Evolutionary conservation across 2,888 invertebrate genomes (phyloP).

Genomic region (Heteromurus nitidus): DNA sequence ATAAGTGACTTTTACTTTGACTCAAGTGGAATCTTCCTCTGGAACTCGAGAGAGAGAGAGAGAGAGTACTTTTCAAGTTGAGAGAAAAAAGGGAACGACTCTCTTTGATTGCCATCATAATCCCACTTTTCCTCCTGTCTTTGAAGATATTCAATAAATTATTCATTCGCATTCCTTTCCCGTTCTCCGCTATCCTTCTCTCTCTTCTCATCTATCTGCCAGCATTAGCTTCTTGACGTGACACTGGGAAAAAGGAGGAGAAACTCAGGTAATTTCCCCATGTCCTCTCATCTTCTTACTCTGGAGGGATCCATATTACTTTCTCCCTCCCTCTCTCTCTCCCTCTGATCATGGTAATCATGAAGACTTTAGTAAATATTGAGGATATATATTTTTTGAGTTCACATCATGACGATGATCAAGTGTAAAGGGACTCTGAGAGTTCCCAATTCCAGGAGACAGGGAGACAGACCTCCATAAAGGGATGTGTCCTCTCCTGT

Average conservation of each 20-base stretch:
- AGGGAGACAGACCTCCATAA: no score
- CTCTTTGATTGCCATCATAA: conserved; percentile 7
- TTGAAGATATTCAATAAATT: background rate
- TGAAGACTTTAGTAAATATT: background rate
- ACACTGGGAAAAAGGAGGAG: no score
- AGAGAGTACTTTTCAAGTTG: background rate
- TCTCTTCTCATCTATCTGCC: no score
- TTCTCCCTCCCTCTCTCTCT: background rate
- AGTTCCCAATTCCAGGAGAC: background rate
- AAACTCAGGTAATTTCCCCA: no score
- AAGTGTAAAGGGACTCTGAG: background rate
- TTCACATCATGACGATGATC: background rate
- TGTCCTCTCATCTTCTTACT: background rate
- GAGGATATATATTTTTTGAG: background rate
- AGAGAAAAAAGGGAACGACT: background rate
- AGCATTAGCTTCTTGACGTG: no score
- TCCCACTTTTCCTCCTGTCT: background rate
- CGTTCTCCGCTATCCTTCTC: no score
- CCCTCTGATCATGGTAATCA: background rate
- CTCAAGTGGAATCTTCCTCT: background rate
- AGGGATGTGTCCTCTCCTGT: no score
- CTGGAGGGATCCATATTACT: background rate
- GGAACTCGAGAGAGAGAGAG: background rate
- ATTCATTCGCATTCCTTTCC: conserved; percentile 12
- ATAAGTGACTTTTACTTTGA: background rate